Conservation (phyloP, 2,113 vertebrate genomes). For the Caranx melampygus region DNA sequence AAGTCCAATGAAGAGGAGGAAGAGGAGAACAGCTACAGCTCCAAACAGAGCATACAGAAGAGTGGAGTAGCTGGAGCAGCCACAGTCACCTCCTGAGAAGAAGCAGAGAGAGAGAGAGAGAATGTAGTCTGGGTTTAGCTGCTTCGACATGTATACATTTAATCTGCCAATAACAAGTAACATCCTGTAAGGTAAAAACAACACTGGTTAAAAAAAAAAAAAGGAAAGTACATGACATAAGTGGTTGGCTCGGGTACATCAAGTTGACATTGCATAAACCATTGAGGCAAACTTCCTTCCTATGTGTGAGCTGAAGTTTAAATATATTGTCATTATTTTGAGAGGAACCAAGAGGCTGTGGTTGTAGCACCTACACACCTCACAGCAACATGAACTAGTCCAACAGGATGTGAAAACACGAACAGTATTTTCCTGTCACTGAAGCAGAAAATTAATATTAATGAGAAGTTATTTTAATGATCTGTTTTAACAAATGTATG, state of each 20-base stretch:
- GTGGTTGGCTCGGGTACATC: background rate
- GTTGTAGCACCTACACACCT: no score
- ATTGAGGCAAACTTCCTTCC: conserved; percentile 48
- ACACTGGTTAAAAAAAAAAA: background rate
- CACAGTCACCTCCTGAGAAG: conserved; percentile 55
- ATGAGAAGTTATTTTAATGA: no score
- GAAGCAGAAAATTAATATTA: no score
- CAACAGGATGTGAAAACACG: no score
- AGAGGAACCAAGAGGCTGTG: no score
- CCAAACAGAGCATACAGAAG: conserved; percentile 72
- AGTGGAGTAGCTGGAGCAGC: conserved; percentile 62
- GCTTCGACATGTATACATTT: background rate
- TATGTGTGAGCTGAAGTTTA: conserved; percentile 1
- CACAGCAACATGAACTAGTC: no score
- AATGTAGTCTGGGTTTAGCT: background rate
- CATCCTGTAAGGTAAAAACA: background rate
- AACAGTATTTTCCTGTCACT: no score
- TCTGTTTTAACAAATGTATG: no score
- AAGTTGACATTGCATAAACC: conserved; percentile 26
- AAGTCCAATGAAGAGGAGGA: conserved; percentile 54
- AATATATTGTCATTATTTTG: background rate
- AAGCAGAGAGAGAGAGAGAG: conserved; percentile 5
- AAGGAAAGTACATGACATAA: background rate
- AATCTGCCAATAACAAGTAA: background rate
- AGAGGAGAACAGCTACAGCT: conserved; percentile 63